Evolutionary conservation across 2,113 vertebrate genomes (phyloP).

Genomic region (Nannospalax galili): DNA sequence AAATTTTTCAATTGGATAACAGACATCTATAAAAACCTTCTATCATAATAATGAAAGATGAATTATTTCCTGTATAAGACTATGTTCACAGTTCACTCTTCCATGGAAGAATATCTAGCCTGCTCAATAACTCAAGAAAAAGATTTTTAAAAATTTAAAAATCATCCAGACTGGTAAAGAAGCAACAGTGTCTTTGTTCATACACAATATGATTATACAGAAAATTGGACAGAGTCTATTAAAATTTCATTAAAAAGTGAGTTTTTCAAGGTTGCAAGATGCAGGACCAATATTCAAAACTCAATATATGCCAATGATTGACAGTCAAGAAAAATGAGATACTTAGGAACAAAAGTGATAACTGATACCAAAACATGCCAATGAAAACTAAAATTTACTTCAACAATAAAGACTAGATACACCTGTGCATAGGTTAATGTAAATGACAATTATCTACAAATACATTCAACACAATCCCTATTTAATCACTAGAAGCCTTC

Average conservation of each 20-base stretch:
- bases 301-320: background rate
- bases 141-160: slow-evolving; percentile 12
- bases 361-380: background rate
- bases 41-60: background rate
- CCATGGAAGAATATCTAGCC: background rate
- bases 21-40: background rate
- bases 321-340: slow-evolving; percentile 3
- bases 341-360: background rate
- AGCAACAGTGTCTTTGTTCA: slow-evolving; percentile 1
- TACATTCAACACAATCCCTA: background rate
- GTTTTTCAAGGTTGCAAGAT: background rate
- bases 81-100: background rate
- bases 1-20: slow-evolving; percentile 3
- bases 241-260: background rate
- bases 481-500: background rate
- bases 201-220: background rate
- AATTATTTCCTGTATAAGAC: background rate
- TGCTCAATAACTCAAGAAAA: slow-evolving; percentile 41
- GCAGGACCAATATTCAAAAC: slow-evolving; percentile 1
- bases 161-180: background rate
- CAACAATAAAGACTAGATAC: background rate
- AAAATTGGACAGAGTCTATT: background rate
- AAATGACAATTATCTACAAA: background rate
- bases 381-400: background rate
- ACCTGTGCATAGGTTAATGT: background rate